Percentiles rank a stretch among this genome's conserved stretches.
Evolutionary conservation across 2,888 invertebrate genomes (phyloP).

Genomic region (Siphlonurus alternatus): DNA sequence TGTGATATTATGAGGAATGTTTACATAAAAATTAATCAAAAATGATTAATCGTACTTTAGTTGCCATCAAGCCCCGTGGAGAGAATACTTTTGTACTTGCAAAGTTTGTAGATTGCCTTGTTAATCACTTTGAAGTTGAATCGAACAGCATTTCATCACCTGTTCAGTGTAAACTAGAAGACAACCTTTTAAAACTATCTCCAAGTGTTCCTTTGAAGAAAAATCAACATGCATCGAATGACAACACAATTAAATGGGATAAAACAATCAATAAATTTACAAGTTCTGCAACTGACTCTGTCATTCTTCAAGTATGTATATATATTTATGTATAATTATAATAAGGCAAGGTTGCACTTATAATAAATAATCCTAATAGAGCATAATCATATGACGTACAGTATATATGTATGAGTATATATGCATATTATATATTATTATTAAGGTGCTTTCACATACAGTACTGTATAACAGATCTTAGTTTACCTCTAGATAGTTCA

Average conservation of each 20-base stretch:
- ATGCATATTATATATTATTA: too few relatives aligned
- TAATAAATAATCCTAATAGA: neutral
- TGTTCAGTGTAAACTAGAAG: neutral
- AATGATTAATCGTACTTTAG: neutral
- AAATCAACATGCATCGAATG: neutral
- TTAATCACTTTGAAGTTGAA: neutral
- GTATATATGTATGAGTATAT: too few relatives aligned
- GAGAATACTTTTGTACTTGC: neutral
- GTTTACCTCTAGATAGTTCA: too few relatives aligned
- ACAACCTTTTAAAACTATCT: neutral
- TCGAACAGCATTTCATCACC: neutral
- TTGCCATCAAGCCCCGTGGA: neutral
- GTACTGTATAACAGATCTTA: too few relatives aligned
- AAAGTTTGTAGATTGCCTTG: conserved; percentile 1
- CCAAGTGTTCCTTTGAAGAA: neutral
- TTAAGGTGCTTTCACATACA: too few relatives aligned
- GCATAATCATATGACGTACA: neutral
- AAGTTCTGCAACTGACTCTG: neutral
- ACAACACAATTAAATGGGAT: neutral
- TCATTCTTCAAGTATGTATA: neutral
- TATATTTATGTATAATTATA: too few relatives aligned
- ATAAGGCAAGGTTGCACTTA: too few relatives aligned
- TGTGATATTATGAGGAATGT: too few relatives aligned
- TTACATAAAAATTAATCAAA: neutral
- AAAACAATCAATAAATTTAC: neutral